Evolutionary conservation across 1,140 invertebrate genomes (phyloP), one percentile per base, ranked within the genome.

Genomic region (Stegodyphus mimosarum): DNA sequence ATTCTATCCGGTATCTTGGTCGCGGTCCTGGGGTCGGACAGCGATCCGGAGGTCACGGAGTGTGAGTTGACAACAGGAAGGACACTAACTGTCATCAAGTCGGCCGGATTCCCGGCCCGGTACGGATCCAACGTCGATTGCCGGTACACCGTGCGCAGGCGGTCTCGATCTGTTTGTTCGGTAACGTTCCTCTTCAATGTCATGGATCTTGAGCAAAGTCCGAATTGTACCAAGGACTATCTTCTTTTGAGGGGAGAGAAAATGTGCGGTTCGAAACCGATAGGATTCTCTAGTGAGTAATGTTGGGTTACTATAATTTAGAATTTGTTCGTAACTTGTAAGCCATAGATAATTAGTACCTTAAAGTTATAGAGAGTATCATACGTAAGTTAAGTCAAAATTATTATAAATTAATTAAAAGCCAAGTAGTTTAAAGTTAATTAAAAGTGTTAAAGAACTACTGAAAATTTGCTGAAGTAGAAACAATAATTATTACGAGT

Each of bases 171-270:
- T n/a, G 83, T 83, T 11, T 88, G 87, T 60, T 87, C 87, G 3
- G 87, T 88, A 10, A 87, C 87, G n/a, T 85, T 88, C 49, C 83
- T 87, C 67, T 88, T 87, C 72, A 87, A 88, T 51, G 86, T 88
- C 5, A 81, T 88, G 75, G 87, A 88, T 60, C 52, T 88, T 60
- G 87, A 88, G 70, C 67, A 66, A 66, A 75, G 75, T 51, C 72
- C 66, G 5, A 86, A 81, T 55, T 88, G 87, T 55, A 72, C 72
- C 63, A 86, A 80, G 33, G 87, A 87, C 70, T 88, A 86, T 60
- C 69, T 88, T 1, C 11, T 78, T 70, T 51, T 87, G 48, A 81
- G 69, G 13, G 87, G 87, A 5, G 79, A 88, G 63, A 84, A 83
- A 33, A 74, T 88, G 69, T 88, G 87, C 71, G 87, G 87, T 7